A percentile compares a stretch with the other conserved stretches of the same genome.
These are phyloP conservation scores for Brachionus rotundiformis DNA, from an alignment of 1,140 invertebrate genomes.

Conservation along the genomic window DNA sequence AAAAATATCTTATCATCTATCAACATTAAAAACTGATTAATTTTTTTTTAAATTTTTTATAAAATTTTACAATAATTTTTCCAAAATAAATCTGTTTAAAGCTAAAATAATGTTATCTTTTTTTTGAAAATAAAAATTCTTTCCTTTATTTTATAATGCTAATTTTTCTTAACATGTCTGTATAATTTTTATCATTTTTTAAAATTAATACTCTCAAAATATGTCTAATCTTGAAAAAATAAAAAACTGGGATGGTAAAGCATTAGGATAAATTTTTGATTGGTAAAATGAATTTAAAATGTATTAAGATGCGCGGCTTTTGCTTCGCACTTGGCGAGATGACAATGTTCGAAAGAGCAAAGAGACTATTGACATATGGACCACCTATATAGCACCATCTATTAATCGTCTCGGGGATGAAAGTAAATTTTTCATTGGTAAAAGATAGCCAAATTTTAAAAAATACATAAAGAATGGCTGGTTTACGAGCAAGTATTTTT, in stretches of 20 bases:
- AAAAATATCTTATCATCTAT: no score
- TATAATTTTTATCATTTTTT: neutral
- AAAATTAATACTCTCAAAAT: neutral
- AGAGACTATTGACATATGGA: constrained; percentile 44
- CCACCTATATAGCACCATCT: neutral
- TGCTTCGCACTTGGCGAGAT: constrained; percentile 19
- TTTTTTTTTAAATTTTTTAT: no score
- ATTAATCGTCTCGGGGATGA: constrained; percentile 44
- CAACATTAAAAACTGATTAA: no score
- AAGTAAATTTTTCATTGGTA: neutral
- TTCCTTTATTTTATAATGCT: neutral
- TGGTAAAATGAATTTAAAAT: no score
- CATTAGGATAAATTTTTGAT: no score
- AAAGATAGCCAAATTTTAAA: neutral
- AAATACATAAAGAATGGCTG: constrained; percentile 20
- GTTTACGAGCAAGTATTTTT: constrained; percentile 81
- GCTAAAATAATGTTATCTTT: neutral
- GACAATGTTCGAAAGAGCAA: constrained; percentile 31
- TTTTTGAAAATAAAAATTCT: neutral
- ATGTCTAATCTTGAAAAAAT: neutral
- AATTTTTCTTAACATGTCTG: neutral
- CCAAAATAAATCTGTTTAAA: neutral
- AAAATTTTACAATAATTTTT: no score
- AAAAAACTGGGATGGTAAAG: neutral
- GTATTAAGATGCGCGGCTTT: constrained; percentile 2